A percentile compares a stretch with the other conserved stretches of the same genome.
These are phyloP conservation scores for Thecophora atra DNA, from an alignment of 2,888 invertebrate species.

Conservation along the genomic window DNA sequence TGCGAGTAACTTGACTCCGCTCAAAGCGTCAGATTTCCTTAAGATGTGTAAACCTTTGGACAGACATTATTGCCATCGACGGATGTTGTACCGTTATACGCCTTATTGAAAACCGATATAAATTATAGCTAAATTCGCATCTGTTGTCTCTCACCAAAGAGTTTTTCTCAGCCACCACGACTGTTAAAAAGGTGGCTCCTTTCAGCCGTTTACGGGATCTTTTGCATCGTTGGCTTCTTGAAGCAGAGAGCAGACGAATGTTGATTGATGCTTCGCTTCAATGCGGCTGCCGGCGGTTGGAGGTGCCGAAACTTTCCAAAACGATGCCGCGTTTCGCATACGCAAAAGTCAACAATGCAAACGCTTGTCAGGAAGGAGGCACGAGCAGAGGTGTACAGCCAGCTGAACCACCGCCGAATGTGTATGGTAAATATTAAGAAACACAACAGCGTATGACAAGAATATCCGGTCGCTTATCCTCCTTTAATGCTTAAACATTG, in stretches of 20 bases:
- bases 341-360: constrained; percentile 1
- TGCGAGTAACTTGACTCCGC: too few relatives aligned
- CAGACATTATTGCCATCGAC: too few relatives aligned
- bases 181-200: neutral
- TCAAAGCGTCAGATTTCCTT: too few relatives aligned
- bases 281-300: neutral
- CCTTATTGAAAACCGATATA: constrained; percentile 35
- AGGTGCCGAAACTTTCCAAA: neutral
- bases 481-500: constrained; percentile 29
- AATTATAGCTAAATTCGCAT: constrained; percentile 2
- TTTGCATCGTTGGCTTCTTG: neutral
- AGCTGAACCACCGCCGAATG: neutral
- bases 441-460: neutral
- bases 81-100: constrained; percentile 58
- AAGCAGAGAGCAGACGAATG: too few relatives aligned
- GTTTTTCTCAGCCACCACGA: neutral
- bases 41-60: too few relatives aligned
- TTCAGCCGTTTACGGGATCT: neutral
- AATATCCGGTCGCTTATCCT: constrained; percentile 23
- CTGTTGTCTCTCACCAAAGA: neutral
- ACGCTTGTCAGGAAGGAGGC: neutral
- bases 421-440: constrained; percentile 3
- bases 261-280: too few relatives aligned
- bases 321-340: neutral
- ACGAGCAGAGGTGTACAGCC: neutral